These are phyloP conservation scores for Acanthisitta chloris DNA, from an alignment of 2,113 vertebrate genomes.

Conservation along the genomic window DNA sequence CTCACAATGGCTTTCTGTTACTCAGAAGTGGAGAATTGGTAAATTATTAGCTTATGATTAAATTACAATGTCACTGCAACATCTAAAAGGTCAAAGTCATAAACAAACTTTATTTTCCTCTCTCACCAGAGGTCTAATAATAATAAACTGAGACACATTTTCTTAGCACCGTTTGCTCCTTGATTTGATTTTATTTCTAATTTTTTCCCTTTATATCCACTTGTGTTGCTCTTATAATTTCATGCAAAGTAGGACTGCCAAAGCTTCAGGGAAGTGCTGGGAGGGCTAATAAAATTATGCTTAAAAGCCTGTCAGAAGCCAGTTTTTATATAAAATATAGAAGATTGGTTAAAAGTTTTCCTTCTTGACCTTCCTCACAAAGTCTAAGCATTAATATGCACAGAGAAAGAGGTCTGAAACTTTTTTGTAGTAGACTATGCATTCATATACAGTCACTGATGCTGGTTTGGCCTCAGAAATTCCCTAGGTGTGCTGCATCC, in stretches of 20 bases:
- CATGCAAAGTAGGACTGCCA: neutral
- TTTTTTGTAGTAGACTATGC: neutral
- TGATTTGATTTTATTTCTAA: neutral
- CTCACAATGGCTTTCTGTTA: slow-evolving; percentile 3
- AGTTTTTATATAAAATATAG: neutral
- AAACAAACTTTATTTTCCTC: slow-evolving; percentile 6
- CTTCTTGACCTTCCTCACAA: neutral
- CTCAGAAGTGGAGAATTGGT: neutral
- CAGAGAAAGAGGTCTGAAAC: neutral
- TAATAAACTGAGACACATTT: neutral
- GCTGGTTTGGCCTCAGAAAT: neutral
- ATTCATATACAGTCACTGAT: neutral
- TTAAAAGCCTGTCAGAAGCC: neutral
- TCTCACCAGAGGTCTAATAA: neutral
- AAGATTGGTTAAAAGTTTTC: neutral
- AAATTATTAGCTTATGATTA: slow-evolving; percentile 43
- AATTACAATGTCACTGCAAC: neutral
- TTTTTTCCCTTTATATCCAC: neutral
- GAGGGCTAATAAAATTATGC: neutral
- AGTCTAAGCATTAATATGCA: neutral
- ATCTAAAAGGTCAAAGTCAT: slow-evolving; percentile 21
- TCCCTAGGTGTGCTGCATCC: neutral
- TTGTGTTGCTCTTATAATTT: neutral
- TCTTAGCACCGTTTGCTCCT: neutral
- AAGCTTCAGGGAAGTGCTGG: neutral